A percentile compares a stretch with the other conserved stretches of the same genome.
These are phyloP conservation scores for Petrocephalus schoutedeni DNA, from an alignment of 2,797 vertebrate genomes.

Conservation along the genomic window DNA sequence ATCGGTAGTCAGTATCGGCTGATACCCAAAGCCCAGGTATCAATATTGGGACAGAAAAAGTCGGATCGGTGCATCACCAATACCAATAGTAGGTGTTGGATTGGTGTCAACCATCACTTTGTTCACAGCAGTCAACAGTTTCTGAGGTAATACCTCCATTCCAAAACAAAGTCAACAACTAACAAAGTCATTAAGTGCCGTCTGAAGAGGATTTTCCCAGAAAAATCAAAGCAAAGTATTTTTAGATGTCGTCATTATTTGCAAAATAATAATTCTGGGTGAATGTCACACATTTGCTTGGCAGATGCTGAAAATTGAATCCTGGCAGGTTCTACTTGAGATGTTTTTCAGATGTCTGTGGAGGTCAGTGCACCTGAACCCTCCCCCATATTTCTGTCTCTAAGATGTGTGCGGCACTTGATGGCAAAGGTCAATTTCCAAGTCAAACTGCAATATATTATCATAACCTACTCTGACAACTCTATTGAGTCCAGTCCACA, in stretches of 20 bases:
- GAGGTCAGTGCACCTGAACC: constrained; percentile 47
- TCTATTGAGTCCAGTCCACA: constrained; percentile 44
- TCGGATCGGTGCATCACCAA: not conserved
- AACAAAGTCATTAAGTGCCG: not conserved
- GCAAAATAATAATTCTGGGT: not conserved
- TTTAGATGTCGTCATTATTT: not conserved
- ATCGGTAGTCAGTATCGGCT: not conserved
- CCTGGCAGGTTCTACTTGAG: not conserved
- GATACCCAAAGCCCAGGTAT: no score
- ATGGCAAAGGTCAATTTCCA: constrained; percentile 48
- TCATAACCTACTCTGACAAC: constrained; percentile 53
- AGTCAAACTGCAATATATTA: constrained; percentile 46
- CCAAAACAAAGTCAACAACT: not conserved
- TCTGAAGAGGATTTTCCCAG: not conserved
- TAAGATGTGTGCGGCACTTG: constrained; percentile 37
- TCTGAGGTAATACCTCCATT: not conserved
- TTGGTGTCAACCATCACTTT: not conserved
- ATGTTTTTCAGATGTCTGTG: constrained; percentile 30
- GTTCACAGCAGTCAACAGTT: not conserved
- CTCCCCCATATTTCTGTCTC: constrained; percentile 25
- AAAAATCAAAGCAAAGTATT: not conserved
- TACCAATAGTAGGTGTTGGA: not conserved
- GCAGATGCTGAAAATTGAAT: constrained; percentile 12
- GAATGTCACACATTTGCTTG: not conserved
- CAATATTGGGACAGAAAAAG: no score